Conservation (phyloP, 2,888 invertebrate species). For the Nasonovia ribisnigri region DNA sequence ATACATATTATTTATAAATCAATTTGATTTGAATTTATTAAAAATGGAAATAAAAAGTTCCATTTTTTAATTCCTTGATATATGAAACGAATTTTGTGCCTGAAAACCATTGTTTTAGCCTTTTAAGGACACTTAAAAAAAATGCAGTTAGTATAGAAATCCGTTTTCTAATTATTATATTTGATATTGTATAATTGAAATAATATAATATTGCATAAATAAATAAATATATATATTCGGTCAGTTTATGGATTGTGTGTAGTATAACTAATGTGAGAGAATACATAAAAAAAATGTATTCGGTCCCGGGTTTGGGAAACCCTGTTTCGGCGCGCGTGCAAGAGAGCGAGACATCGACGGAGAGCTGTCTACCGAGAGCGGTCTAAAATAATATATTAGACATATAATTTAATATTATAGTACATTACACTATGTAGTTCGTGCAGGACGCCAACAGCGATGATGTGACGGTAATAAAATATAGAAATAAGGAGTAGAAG, state of each 20-base stretch:
- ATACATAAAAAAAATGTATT: conserved; percentile 46
- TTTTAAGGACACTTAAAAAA: too few species aligned
- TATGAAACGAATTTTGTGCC: too few species aligned
- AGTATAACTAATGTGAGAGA: background rate
- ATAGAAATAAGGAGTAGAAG: background rate
- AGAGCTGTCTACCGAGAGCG: background rate
- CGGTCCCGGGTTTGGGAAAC: conserved; percentile 15
- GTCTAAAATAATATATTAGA: background rate
- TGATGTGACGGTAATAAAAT: background rate
- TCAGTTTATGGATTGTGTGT: background rate
- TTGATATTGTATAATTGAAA: background rate
- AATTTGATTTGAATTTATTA: too few species aligned
- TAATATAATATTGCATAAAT: background rate
- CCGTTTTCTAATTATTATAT: background rate
- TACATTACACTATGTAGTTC: too few species aligned
- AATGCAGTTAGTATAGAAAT: too few species aligned
- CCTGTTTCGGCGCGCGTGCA: background rate
- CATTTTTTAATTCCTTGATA: too few species aligned
- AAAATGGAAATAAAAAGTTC: too few species aligned
- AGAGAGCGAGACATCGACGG: background rate
- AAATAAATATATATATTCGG: background rate
- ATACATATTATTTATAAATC: too few species aligned
- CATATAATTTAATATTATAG: background rate
- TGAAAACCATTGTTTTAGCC: too few species aligned
- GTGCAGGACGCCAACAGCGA: background rate